Evolutionary conservation across 2,888 invertebrate species (phyloP).

Genomic region (Pollenia griseotomentosa): DNA sequence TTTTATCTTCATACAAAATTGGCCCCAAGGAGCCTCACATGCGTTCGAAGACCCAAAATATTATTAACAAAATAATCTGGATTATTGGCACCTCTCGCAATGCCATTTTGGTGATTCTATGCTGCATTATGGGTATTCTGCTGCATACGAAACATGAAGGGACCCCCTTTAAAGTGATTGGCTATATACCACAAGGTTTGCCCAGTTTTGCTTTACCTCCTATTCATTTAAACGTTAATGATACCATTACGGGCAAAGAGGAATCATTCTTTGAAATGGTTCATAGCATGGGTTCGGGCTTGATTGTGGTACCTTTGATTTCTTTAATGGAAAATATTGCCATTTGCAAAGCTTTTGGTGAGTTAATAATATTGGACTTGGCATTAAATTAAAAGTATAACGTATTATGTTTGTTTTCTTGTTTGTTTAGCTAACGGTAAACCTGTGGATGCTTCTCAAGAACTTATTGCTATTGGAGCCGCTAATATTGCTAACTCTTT

Average conservation of each 20-base stretch:
- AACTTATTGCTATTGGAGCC: slow-evolving; percentile 93
- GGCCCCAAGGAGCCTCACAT: slow-evolving; percentile 86
- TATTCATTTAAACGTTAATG: slow-evolving; percentile 87
- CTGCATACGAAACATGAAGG: slow-evolving; percentile 84
- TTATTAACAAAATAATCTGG: slow-evolving; percentile 89
- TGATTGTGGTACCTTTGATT: slow-evolving; percentile 94
- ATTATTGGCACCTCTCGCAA: slow-evolving; percentile 92
- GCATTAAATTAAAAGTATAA: background rate
- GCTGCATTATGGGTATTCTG: slow-evolving; percentile 89
- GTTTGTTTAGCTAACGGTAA: slow-evolving; percentile 87
- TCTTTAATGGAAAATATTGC: slow-evolving; percentile 96
- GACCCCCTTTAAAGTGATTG: slow-evolving; percentile 89
- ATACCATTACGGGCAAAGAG: slow-evolving; percentile 84
- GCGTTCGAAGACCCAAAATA: slow-evolving; percentile 86
- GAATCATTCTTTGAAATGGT: slow-evolving; percentile 89
- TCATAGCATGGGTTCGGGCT: slow-evolving; percentile 92
- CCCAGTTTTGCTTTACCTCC: slow-evolving; percentile 88
- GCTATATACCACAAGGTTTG: slow-evolving; percentile 90
- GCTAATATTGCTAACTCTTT: slow-evolving; percentile 94
- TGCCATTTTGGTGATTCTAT: slow-evolving; percentile 91
- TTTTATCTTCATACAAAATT: slow-evolving; percentile 87
- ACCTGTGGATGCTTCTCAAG: slow-evolving; percentile 95
- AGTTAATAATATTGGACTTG: slow-evolving; percentile 78
- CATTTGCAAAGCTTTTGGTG: slow-evolving; percentile 96
- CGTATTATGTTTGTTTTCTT: background rate